Conservation (phyloP, 2,888 invertebrate genomes). For the Pilophorus perplexus region DNA sequence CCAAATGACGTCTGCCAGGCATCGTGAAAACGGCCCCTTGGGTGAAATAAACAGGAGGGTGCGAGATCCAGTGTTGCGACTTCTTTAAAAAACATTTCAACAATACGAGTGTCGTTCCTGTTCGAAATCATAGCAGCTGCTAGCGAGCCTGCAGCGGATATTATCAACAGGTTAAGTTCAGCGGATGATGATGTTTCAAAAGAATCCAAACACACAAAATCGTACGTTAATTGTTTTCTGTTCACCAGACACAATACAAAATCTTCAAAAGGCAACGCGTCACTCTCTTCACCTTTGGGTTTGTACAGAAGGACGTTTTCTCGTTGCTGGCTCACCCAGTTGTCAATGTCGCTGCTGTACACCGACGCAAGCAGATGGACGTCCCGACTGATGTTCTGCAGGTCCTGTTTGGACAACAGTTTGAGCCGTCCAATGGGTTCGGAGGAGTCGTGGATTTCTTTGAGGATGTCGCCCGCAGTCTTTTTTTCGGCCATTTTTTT, state of each 20-base stretch:
- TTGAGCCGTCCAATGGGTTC: background rate
- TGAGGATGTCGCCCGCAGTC: background rate
- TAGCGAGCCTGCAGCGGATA: background rate
- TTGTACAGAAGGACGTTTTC: background rate
- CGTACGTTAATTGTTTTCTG: background rate
- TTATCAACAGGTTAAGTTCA: background rate
- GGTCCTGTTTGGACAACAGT: conserved; percentile 14
- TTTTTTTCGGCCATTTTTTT: background rate
- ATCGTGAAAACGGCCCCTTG: background rate
- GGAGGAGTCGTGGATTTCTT: conserved; percentile 5
- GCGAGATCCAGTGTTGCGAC: too few relatives aligned
- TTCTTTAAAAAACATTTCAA: conserved; percentile 1
- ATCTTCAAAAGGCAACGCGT: too few relatives aligned
- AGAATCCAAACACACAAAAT: background rate
- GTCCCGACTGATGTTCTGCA: conserved; percentile 7
- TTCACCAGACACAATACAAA: conserved; percentile 13
- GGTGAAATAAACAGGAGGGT: too few relatives aligned
- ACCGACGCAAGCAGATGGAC: background rate
- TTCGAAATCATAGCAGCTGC: background rate
- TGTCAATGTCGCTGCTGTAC: background rate
- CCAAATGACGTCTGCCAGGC: conserved; percentile 6
- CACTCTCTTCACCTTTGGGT: background rate
- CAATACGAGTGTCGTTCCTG: background rate
- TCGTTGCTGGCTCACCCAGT: background rate
- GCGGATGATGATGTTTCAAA: background rate